Conservation (phyloP, 2,113 vertebrate genomes). For the Zapornia atra region DNA sequence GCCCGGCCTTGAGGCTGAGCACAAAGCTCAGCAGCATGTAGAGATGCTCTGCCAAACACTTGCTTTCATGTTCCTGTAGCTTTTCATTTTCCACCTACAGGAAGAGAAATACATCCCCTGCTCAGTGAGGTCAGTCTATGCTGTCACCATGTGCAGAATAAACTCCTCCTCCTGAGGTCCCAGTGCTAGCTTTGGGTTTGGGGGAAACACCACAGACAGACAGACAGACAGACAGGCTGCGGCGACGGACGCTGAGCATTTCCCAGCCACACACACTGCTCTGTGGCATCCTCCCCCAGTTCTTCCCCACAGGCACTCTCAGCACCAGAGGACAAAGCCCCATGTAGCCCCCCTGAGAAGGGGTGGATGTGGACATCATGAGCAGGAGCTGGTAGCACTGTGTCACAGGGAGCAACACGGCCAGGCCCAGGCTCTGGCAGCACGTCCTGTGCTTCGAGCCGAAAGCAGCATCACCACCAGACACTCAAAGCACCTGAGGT, state of each 20-base stretch:
- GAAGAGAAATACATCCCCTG: background rate
- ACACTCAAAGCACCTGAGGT: background rate
- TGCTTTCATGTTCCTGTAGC: conserved; percentile 82
- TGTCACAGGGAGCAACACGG: background rate
- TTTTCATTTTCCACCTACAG: conserved; percentile 84
- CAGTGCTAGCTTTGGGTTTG: background rate
- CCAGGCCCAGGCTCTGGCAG: background rate
- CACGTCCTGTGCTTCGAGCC: background rate
- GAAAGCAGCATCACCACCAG: background rate
- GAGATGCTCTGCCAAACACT: conserved; percentile 82
- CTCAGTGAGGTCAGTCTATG: background rate
- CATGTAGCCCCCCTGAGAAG: accelerated
- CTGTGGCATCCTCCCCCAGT: background rate
- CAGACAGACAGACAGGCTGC: background rate
- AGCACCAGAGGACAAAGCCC: background rate
- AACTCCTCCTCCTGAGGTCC: background rate
- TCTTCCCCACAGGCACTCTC: background rate
- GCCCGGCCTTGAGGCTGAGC: conserved; percentile 59
- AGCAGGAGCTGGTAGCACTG: background rate
- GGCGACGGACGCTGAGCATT: accelerated
- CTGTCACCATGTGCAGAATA: background rate
- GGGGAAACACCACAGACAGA: background rate
- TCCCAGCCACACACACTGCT: background rate
- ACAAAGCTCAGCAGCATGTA: conserved; percentile 80
- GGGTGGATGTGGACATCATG: background rate